These are phyloP conservation scores for Leiothrix lutea DNA, from an alignment of 2,113 vertebrate genomes.

Conservation along the genomic window DNA sequence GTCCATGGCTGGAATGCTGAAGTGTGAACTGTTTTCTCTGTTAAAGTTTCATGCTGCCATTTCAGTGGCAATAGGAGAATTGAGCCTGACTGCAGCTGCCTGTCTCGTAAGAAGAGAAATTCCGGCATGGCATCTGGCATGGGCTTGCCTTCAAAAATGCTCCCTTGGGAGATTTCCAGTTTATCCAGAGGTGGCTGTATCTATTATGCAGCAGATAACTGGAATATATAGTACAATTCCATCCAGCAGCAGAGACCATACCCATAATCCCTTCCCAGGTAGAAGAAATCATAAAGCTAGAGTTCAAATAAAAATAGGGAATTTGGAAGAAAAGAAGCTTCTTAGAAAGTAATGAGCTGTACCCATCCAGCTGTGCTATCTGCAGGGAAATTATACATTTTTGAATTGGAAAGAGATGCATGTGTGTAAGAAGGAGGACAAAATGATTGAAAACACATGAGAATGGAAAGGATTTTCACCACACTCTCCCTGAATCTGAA, in stretches of 20 bases:
- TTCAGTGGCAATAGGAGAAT: not conserved
- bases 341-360: not conserved
- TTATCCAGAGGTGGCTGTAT: not conserved
- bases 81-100: not conserved
- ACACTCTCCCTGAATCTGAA: not conserved
- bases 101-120: not conserved
- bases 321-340: conserved; percentile 7
- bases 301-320: not conserved
- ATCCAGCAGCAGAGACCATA: not conserved
- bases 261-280: not conserved
- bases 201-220: not conserved
- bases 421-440: not conserved
- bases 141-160: not conserved
- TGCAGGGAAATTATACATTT: not conserved
- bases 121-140: not conserved
- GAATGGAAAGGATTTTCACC: not conserved
- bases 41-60: not conserved
- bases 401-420: not conserved
- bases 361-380: conserved; percentile 7
- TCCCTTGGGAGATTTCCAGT: not conserved
- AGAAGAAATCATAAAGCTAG: not conserved
- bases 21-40: not conserved
- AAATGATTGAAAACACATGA: not conserved
- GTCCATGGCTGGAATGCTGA: not conserved
- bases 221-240: not conserved